These are phyloP conservation scores for Euplagia quadripunctaria DNA, from an alignment of 2,888 invertebrate species.

Conservation along the genomic window DNA sequence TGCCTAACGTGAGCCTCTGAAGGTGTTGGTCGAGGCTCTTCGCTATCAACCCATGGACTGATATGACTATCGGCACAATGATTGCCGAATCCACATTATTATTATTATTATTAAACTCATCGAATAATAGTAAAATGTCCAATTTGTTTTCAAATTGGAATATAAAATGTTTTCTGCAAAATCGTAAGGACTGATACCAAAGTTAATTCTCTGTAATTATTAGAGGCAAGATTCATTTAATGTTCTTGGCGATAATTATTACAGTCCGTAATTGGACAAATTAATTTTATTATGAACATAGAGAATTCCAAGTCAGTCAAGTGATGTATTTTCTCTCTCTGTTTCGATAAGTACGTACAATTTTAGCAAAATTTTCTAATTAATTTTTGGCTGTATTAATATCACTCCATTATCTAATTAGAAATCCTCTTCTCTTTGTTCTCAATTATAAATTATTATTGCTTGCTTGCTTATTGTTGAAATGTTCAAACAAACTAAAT, in stretches of 20 bases:
- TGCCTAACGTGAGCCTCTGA: too few relatives aligned
- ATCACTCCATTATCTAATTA: too few relatives aligned
- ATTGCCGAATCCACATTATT: too few relatives aligned
- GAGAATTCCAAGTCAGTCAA: conserved; percentile 1
- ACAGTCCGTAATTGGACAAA: conserved; percentile 36
- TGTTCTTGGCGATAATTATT: conserved; percentile 40
- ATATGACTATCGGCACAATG: too few relatives aligned
- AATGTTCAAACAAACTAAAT: too few relatives aligned
- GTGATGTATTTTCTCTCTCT: conserved; percentile 1
- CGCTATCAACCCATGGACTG: too few relatives aligned
- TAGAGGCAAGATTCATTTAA: conserved; percentile 33
- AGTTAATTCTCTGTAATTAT: conserved; percentile 45
- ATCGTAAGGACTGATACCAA: conserved; percentile 25
- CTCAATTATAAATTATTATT: neutral
- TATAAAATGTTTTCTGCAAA: neutral
- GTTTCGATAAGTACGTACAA: neutral
- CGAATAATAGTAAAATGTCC: neutral
- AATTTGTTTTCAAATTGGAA: neutral
- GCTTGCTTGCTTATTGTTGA: too few relatives aligned
- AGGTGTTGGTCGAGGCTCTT: too few relatives aligned
- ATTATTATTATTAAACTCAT: too few relatives aligned
- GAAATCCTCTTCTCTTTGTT: neutral
- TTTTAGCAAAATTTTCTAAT: neutral
- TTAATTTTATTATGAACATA: conserved; percentile 35
- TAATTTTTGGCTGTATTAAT: neutral